phyloP scores from a whole-genome alignment of 2,797 vertebrate genomes.

The Taenioides sp. region DNA sequence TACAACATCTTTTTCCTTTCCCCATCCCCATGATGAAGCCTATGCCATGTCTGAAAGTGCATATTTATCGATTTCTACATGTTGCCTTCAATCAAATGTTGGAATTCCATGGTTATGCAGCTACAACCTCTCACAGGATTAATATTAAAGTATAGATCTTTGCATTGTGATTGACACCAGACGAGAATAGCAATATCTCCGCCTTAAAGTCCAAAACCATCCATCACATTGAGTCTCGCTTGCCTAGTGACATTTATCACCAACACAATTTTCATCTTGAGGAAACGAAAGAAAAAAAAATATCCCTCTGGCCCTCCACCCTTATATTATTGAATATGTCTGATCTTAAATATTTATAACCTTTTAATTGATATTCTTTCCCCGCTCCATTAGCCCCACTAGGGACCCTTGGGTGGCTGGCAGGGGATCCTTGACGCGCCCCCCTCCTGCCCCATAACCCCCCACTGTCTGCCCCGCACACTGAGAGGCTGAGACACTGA shows the following conservation, averaged over 20 bases:
- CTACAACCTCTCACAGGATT: slow-evolving; percentile 32
- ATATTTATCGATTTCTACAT: background rate
- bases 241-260: slow-evolving; percentile 77
- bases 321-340: slow-evolving; percentile 82
- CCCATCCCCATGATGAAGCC: too few relatives aligned
- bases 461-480: slow-evolving; percentile 67
- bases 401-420: slow-evolving; percentile 69
- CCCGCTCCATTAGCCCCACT: slow-evolving; percentile 71
- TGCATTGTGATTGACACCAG: slow-evolving; percentile 66
- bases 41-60: slow-evolving; percentile 25
- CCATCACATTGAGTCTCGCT: slow-evolving; percentile 62
- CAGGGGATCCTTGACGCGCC: slow-evolving; percentile 54
- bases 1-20: too few relatives aligned
- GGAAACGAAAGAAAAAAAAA: slow-evolving; percentile 22
- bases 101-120: slow-evolving; percentile 6
- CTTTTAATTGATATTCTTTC: slow-evolving; percentile 84
- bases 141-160: slow-evolving; percentile 48
- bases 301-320: slow-evolving; percentile 66
- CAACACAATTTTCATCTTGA: slow-evolving; percentile 76
- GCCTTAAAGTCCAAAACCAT: slow-evolving; percentile 53
- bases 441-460: slow-evolving; percentile 10
- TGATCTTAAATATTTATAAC: slow-evolving; percentile 84
- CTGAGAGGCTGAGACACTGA: slow-evolving; percentile 65
- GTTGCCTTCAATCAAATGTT: slow-evolving; percentile 2
- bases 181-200: slow-evolving; percentile 53